Percentiles rank a stretch among this genome's conserved stretches.
Conservation (phyloP, 2,888 invertebrate genomes). For the Alviniconcha strummeri region DNA sequence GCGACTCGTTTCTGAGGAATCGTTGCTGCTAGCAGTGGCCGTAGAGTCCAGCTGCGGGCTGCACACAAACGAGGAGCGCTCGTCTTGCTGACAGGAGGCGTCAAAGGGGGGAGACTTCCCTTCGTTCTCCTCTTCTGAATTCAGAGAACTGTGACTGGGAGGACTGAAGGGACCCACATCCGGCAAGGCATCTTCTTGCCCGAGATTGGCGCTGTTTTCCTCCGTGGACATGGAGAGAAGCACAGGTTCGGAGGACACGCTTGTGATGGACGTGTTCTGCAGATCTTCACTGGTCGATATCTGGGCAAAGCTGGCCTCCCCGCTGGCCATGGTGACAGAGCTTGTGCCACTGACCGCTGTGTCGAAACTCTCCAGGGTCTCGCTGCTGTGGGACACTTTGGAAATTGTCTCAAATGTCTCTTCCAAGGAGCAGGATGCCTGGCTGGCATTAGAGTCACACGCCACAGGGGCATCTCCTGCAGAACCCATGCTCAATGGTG, state of each 20-base stretch:
- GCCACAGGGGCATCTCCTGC: not conserved
- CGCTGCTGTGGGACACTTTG: conserved; percentile 15
- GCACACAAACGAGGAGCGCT: not conserved
- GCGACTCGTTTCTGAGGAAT: conserved; percentile 52
- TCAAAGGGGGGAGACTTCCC: not conserved
- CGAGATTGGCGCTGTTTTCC: not conserved
- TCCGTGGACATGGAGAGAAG: conserved; percentile 28
- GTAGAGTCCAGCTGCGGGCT: conserved; percentile 22
- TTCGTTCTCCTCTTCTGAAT: conserved; percentile 16
- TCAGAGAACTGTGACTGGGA: conserved; percentile 11
- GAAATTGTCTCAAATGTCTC: conserved; percentile 16
- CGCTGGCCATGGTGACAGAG: not conserved
- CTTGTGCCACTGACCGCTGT: not conserved
- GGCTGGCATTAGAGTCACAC: not conserved
- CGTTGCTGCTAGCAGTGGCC: conserved; percentile 42
- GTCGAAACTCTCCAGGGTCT: conserved; percentile 8
- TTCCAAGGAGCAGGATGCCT: not conserved
- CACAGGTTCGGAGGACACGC: conserved; percentile 23
- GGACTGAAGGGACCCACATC: conserved; percentile 22
- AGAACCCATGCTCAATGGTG: not conserved
- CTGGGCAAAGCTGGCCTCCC: conserved; percentile 17
- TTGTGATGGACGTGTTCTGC: conserved; percentile 22
- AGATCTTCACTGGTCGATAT: conserved; percentile 9
- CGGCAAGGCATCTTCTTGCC: not conserved
- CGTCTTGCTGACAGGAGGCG: not conserved